Base-by-base conservation (phyloP, 2,888 invertebrate species). In the Craniophora ligustri region DNA sequence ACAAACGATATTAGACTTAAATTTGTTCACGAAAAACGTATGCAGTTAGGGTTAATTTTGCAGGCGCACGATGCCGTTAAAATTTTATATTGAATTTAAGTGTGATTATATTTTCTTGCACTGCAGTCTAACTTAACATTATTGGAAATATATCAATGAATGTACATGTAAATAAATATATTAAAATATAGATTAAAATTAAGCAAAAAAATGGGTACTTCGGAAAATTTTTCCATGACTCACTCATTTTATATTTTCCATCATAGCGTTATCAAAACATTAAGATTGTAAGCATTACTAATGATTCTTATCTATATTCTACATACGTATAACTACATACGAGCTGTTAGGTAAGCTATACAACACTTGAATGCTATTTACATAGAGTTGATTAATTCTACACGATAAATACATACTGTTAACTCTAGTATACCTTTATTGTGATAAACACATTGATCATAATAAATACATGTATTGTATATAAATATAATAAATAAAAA, bases 31-130 rank as follows among this genome's bases (percentile, higher is more conserved):
- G n/a, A 30, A 2, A 5, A 1, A n/a, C 5, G 58, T 14, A 50
- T n/a, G 18, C 35, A 30, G 21, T 46, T 51, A 50, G 40, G 34
- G 44, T 54, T 55, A 57, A 45, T 51, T 32, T 47, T 16, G 46
- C 51, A 66, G 60, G 60, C 46, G 41, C 40, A 46, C 35, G 32
- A 44, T 60, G 18, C 36, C 34, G 47, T 63, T 63, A 63, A 23
- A 26, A 0, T 23, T 13, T 0, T 28, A 11, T 11, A 13, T n/a
- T n/a, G n/a, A n/a, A 8, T 26, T 31, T 26, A 34, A 30, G 4
- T n/a, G 3, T 3, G 8, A 4, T 3, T 40, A 3, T 28, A 21
- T 18, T 40, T 21, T 48, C 2, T 21, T 41, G 31, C 5, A 35
- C 23, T 41, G 6, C 14, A 44, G 31, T 40, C 19, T 32, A 32